Evolutionary conservation across 2,797 vertebrate species (phyloP).

Genomic region (Erethizon dorsatum): DNA sequence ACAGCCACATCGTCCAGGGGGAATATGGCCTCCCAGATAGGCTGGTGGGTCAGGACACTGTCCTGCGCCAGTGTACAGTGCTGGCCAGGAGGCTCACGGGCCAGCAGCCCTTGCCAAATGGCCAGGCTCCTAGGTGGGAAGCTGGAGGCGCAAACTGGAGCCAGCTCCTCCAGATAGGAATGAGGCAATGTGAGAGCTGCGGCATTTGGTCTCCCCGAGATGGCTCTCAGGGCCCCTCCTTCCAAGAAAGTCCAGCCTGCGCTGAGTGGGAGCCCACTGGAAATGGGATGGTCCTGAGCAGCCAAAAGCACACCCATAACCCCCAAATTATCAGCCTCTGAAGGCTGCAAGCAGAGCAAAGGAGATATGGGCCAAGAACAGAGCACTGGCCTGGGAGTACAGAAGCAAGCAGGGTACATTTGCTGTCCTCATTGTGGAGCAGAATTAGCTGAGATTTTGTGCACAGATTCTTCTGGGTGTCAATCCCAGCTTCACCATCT

Average conservation of each 20-base stretch:
- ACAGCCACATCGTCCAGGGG: neutral
- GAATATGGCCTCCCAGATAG: neutral
- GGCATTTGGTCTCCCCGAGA: fast-evolving
- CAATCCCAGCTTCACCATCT: neutral
- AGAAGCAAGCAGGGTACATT: neutral
- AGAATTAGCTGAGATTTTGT: neutral
- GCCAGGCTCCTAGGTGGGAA: neutral
- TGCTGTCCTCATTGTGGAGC: neutral
- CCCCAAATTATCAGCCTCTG: neutral
- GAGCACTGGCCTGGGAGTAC: neutral
- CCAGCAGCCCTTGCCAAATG: neutral
- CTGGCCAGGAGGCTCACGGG: fast-evolving
- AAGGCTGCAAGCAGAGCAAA: neutral
- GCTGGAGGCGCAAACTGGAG: neutral
- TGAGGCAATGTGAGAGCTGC: neutral
- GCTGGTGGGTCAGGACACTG: fast-evolving
- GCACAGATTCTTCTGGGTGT: neutral
- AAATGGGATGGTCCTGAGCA: neutral
- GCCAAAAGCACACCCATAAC: neutral
- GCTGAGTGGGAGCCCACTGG: neutral
- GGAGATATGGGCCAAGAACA: neutral
- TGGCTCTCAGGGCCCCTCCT: neutral
- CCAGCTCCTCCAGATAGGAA: neutral
- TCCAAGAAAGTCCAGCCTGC: neutral
- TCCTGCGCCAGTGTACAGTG: neutral